These are phyloP conservation scores for Brachycybe producta DNA, from an alignment of 2,888 invertebrate species.

Conservation along the genomic window DNA sequence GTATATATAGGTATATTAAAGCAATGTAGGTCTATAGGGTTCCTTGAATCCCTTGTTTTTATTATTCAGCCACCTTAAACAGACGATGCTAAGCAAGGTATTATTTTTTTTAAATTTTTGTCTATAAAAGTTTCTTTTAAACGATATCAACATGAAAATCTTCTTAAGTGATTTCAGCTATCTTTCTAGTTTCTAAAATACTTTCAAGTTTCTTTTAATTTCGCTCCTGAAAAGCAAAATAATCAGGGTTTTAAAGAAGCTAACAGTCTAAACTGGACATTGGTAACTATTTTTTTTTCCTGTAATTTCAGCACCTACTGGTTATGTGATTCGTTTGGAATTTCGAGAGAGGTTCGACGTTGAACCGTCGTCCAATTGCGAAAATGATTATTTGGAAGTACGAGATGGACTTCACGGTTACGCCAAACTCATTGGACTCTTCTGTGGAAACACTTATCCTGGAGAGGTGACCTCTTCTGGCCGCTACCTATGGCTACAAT, in stretches of 20 bases:
- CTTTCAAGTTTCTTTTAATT: no score
- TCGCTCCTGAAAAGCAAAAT: no score
- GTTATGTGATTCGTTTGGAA: constrained; percentile 49
- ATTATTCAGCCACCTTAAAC: constrained; percentile 13
- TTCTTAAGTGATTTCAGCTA: no score
- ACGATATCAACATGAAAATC: no score
- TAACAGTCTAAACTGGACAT: no score
- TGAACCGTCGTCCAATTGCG: constrained; percentile 53
- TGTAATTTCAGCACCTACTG: constrained; percentile 34
- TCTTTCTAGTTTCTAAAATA: no score
- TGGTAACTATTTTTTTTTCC: constrained; percentile 11
- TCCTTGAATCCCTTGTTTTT: no score
- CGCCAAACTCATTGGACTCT: constrained; percentile 45
- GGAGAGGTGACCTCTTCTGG: constrained; percentile 57
- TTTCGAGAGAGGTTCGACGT: constrained; percentile 62
- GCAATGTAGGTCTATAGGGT: no score
- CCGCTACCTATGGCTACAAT: constrained; percentile 61
- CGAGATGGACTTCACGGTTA: constrained; percentile 67
- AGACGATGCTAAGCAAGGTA: background rate
- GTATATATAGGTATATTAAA: no score
- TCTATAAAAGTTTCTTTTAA: no score
- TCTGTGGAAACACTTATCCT: constrained; percentile 58
- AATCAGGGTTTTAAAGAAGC: no score
- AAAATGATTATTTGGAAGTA: constrained; percentile 68
- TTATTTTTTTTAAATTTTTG: no score